These are phyloP conservation scores for Acrocephalus scirpaceus DNA, from an alignment of 2,797 vertebrate species.

Conservation along the genomic window DNA sequence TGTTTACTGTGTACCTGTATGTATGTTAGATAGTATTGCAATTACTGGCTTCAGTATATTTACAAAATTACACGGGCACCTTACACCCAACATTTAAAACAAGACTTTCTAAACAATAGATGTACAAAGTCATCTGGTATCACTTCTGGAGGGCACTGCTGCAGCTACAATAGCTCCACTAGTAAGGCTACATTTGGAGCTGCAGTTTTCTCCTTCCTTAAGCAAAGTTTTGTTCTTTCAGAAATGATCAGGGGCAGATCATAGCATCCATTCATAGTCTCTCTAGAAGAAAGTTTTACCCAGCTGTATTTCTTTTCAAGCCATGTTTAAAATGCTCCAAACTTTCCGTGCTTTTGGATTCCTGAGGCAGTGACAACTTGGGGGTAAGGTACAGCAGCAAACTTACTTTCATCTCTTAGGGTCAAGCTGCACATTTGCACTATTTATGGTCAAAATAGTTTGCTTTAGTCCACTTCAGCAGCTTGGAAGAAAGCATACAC, in stretches of 20 bases:
- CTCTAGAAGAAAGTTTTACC: background rate
- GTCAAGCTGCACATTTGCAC: background rate
- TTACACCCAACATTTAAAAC: background rate
- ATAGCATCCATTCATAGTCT: background rate
- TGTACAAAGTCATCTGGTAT: background rate
- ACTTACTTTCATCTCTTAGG: background rate
- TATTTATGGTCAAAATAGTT: background rate
- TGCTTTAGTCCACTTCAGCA: background rate
- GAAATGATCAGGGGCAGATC: background rate
- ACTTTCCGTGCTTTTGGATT: background rate
- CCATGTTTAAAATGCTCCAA: background rate
- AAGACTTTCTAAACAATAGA: background rate
- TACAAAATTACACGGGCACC: background rate
- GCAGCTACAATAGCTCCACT: background rate
- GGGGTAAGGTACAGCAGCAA: background rate
- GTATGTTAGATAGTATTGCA: background rate
- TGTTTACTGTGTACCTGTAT: background rate
- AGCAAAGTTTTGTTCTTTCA: background rate
- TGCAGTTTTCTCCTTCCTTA: background rate
- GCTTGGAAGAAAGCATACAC: background rate
- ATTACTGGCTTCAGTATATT: background rate
- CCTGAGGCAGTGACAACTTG: background rate
- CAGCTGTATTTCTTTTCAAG: background rate
- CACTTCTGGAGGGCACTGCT: background rate
- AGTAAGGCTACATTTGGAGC: background rate